Evolutionary conservation across 2,888 invertebrate genomes (phyloP).

Genomic region (Pterostichus madidus): DNA sequence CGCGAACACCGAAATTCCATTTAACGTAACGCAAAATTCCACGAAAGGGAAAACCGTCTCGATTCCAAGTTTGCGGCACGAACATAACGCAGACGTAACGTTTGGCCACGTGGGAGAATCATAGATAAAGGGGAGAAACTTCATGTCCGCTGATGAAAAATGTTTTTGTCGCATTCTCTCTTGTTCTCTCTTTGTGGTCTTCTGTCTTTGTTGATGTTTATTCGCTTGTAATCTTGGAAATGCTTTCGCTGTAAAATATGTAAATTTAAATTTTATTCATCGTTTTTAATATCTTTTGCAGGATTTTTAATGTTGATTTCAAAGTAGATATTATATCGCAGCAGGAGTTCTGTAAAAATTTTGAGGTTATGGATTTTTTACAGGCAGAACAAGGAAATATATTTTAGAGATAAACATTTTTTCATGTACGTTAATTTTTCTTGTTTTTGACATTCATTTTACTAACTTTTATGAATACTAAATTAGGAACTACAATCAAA

Average conservation of each 20-base stretch:
- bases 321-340: no score
- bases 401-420: no score
- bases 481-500: no score
- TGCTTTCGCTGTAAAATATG: slow-evolving; percentile 38
- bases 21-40: neutral
- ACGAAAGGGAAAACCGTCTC: slow-evolving; percentile 5
- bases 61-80: slow-evolving; percentile 17
- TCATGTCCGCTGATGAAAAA: slow-evolving; percentile 24
- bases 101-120: neutral
- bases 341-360: no score
- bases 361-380: no score
- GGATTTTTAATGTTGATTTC: no score
- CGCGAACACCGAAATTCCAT: no score
- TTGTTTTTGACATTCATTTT: no score
- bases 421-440: no score
- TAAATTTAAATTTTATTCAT: slow-evolving; percentile 50
- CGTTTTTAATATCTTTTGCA: slow-evolving; percentile 32
- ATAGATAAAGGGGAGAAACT: slow-evolving; percentile 31
- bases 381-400: no score
- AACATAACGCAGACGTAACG: neutral
- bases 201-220: slow-evolving; percentile 19
- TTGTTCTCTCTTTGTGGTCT: slow-evolving; percentile 14
- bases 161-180: slow-evolving; percentile 7
- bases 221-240: slow-evolving; percentile 52
- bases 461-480: no score